Percentiles rank a stretch among this genome's conserved stretches.
These are phyloP conservation scores for Syngnathus scovelli DNA, from an alignment of 2,113 vertebrate species.

Conservation along the genomic window DNA sequence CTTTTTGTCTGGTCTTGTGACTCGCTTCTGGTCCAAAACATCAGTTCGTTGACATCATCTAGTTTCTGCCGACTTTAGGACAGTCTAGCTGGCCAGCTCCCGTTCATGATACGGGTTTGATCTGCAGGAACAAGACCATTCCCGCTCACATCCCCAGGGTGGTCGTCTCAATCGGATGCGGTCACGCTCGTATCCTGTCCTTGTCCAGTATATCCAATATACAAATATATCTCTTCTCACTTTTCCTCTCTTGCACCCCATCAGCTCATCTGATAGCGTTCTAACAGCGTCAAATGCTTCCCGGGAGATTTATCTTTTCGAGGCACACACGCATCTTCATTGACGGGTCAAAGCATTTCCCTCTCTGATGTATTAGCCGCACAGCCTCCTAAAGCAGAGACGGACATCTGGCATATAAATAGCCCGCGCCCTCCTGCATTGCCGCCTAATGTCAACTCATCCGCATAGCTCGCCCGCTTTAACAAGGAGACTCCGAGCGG, in stretches of 20 bases:
- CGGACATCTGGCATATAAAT: conserved; percentile 40
- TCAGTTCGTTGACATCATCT: no score
- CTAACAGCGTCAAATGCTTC: conserved; percentile 60
- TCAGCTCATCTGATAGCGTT: conserved; percentile 57
- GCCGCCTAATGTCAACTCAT: conserved; percentile 12
- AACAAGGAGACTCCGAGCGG: conserved; percentile 14
- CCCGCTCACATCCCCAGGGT: conserved; percentile 42
- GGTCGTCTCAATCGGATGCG: conserved; percentile 47
- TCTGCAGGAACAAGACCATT: conserved; percentile 28
- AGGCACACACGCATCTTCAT: conserved; percentile 24
- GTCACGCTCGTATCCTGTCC: conserved; percentile 21
- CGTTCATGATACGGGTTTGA: conserved; percentile 26
- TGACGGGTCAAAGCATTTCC: conserved; percentile 30
- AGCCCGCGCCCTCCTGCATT: conserved; percentile 15
- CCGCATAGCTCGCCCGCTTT: conserved; percentile 30
- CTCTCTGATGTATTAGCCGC: conserved; percentile 39
- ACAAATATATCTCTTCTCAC: conserved; percentile 22
- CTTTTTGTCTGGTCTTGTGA: no score
- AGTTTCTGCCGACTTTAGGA: no score
- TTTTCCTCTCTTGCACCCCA: conserved; percentile 21
- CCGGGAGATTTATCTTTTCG: conserved; percentile 50
- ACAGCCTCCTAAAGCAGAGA: conserved; percentile 20
- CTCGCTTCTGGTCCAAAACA: no score
- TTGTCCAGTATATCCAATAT: conserved; percentile 5
- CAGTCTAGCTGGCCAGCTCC: background rate